A percentile compares a stretch with the other conserved stretches of the same genome.
Evolutionary conservation across 2,113 vertebrate species (phyloP).

Genomic region (Oreochromis tanganicae): DNA sequence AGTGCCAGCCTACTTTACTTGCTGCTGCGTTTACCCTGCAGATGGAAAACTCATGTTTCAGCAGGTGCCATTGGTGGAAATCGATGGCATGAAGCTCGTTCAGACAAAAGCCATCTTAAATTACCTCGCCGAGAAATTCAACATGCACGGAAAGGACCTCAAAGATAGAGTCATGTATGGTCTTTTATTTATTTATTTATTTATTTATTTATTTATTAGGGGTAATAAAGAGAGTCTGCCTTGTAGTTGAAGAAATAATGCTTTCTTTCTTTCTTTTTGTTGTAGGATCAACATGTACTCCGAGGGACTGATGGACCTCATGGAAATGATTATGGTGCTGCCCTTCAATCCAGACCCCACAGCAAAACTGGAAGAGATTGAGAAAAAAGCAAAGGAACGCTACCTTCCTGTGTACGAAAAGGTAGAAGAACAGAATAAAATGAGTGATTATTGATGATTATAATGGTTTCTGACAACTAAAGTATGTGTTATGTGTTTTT

Average conservation of each 20-base stretch:
- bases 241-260: not conserved
- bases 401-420: slow-evolving; percentile 87
- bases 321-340: slow-evolving; percentile 73
- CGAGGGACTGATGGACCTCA: slow-evolving; percentile 80
- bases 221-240: not conserved
- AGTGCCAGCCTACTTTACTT: not conserved
- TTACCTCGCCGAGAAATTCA: slow-evolving; percentile 87
- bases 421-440: slow-evolving; percentile 53
- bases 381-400: slow-evolving; percentile 71
- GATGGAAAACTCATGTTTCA: slow-evolving; percentile 81
- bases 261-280: not conserved
- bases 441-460: not conserved
- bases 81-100: slow-evolving; percentile 86
- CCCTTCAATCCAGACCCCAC: slow-evolving; percentile 67
- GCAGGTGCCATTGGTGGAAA: slow-evolving; percentile 89
- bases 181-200: not conserved
- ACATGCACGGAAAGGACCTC: slow-evolving; percentile 81
- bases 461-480: not conserved
- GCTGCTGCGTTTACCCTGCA: not conserved
- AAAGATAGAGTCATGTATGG: slow-evolving; percentile 82
- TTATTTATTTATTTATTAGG: not conserved
- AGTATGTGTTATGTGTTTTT: not conserved
- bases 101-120: slow-evolving; percentile 84
- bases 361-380: slow-evolving; percentile 63
- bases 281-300: slow-evolving; percentile 84